These are phyloP conservation scores for Pogonomyrmex californicus DNA, from an alignment of 1,140 invertebrate species.

Conservation along the genomic window DNA sequence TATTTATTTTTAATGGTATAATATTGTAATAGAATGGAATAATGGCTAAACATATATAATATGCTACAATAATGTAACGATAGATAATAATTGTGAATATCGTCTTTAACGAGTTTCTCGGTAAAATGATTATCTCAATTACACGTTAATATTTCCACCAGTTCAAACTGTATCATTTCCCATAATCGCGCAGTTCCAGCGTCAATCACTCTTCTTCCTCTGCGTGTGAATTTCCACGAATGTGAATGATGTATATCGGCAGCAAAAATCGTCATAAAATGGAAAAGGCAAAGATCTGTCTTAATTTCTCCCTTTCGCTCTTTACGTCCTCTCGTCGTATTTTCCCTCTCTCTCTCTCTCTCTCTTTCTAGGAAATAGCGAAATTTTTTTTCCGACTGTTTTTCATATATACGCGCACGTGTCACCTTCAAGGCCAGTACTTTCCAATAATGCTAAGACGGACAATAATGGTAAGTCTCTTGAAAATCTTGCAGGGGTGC, in stretches of 20 bases:
- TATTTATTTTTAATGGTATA: slow-evolving; percentile 1
- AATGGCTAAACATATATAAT: background rate
- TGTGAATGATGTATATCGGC: background rate
- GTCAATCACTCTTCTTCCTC: background rate
- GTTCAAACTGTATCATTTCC: background rate
- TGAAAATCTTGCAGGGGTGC: slow-evolving; percentile 9
- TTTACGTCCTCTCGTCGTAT: slow-evolving; percentile 5
- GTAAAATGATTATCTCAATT: slow-evolving; percentile 14
- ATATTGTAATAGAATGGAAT: background rate
- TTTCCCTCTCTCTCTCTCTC: slow-evolving; percentile 17
- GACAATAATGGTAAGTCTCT: slow-evolving; percentile 11
- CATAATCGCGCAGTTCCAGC: background rate
- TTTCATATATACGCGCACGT: background rate
- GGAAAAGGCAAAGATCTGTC: background rate
- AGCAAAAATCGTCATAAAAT: slow-evolving; percentile 11
- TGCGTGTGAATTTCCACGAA: slow-evolving; percentile 15
- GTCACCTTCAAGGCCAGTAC: background rate
- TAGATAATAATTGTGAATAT: slow-evolving; percentile 1
- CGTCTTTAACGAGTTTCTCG: background rate
- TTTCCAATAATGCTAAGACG: slow-evolving; percentile 14
- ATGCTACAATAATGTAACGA: background rate
- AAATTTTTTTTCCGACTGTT: slow-evolving; percentile 35
- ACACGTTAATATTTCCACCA: background rate
- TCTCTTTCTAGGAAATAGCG: slow-evolving; percentile 14
- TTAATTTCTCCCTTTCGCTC: background rate